Conservation (phyloP, 2,888 invertebrate genomes). For the Caenorhabditis auriculariae region DNA sequence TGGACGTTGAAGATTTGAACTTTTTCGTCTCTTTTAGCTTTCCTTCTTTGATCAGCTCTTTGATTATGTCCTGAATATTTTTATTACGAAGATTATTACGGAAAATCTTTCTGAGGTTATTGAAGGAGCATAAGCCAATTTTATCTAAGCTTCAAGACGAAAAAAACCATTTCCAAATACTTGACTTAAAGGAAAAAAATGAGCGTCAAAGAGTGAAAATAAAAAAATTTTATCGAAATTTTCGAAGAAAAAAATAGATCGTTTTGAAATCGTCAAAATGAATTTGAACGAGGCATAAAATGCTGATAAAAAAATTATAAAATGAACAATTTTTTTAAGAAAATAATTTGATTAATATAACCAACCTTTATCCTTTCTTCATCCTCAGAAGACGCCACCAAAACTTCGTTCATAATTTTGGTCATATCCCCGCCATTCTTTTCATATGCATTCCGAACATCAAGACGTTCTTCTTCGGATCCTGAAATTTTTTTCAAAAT, state of each 20-base stretch:
- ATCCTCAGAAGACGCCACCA: slow-evolving; percentile 17
- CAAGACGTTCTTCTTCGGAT: slow-evolving; percentile 65
- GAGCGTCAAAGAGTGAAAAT: too few relatives aligned
- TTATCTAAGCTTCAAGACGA: too few relatives aligned
- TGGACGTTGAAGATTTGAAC: slow-evolving; percentile 22
- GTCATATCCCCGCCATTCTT: slow-evolving; percentile 65
- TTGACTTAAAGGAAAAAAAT: too few relatives aligned
- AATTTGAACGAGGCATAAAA: slow-evolving; percentile 1
- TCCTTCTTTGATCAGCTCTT: slow-evolving; percentile 23
- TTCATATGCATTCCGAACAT: slow-evolving; percentile 65
- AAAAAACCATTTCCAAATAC: too few relatives aligned
- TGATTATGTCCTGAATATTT: slow-evolving; percentile 15
- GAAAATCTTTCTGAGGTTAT: too few relatives aligned
- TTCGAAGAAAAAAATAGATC: too few relatives aligned
- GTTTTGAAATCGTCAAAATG: too few relatives aligned
- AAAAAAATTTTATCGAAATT: too few relatives aligned
- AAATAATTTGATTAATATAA: not conserved
- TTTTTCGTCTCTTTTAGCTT: slow-evolving; percentile 30
- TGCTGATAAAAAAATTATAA: not conserved
- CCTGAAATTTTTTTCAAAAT: slow-evolving; percentile 49
- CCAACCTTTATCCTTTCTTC: slow-evolving; percentile 9
- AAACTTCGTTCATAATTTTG: slow-evolving; percentile 50
- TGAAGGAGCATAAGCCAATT: too few relatives aligned
- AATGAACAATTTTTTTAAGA: not conserved
- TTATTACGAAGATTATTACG: too few relatives aligned